Base-by-base conservation (phyloP, 2,888 invertebrate species). In the Aphodius granarius region DNA sequence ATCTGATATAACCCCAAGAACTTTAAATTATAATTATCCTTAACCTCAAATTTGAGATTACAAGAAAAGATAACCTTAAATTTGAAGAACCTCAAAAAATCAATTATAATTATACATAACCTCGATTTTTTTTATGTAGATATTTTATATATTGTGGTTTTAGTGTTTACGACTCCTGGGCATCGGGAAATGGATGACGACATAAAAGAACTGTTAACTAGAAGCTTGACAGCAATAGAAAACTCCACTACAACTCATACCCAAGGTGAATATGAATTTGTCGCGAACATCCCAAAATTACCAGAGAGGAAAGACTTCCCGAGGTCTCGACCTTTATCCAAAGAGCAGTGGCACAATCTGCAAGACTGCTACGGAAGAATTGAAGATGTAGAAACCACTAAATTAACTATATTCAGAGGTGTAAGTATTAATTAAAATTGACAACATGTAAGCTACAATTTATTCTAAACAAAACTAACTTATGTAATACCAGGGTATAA, bases 381-480 rank as follows among this genome's bases (percentile, higher is more conserved):
- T 63, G 91, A 89, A 66, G 93, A 97, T 84, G 90, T 94, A 0
- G 93, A 94, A 6, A 91, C 92, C 5, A 90, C 98, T 0, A 95
- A 94, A 85, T 92, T 94, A 83, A 91, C 95, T 70, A 95, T 99
- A 83, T 99, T 98, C 86, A 92, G 94, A 88, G 98, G 98, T 84
- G 96, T 95, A 86, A 88, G 91, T 89, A 43, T 43, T 43, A 6
- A 43, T 9, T 9, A 9, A 3, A 13, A 13, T 13, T 43, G 4
- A 43, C 43, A 23, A 64, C 65, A 66, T 19, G 66, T 66, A 17
- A n/a, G n/a, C n/a, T 17, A 64, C 13, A 64, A 64, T 17, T 65
- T 65, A 6, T 65, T 65, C 18, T 65, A n/a, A n/a, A n/a, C n/a
- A n/a, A n/a, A n/a, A n/a, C n/a, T n/a, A n/a, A n/a, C 43, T 70